These are phyloP conservation scores for Donacobius atricapilla DNA, from an alignment of 2,113 vertebrate genomes.

Conservation along the genomic window DNA sequence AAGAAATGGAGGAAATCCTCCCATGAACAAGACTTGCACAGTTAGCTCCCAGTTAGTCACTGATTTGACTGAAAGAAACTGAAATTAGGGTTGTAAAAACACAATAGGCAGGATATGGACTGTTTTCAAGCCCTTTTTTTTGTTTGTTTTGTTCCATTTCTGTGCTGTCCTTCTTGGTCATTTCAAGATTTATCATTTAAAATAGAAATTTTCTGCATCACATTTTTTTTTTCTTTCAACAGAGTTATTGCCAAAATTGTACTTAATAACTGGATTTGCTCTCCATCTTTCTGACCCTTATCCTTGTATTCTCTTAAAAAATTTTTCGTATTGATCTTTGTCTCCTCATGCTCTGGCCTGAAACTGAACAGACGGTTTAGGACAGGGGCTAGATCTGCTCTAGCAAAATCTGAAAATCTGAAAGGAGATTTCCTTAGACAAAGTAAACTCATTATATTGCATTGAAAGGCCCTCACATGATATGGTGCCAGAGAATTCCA, in stretches of 20 bases:
- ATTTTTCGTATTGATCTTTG: background rate
- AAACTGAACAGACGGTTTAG: background rate
- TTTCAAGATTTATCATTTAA: background rate
- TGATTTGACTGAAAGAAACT: background rate
- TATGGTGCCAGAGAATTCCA: too few species aligned
- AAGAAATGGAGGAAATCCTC: background rate
- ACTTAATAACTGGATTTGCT: background rate
- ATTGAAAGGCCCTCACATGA: background rate
- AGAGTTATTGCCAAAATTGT: background rate
- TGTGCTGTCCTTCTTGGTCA: background rate
- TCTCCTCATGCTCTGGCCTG: background rate
- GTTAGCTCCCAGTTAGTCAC: background rate
- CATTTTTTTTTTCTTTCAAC: background rate
- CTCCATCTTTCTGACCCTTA: background rate
- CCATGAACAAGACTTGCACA: background rate
- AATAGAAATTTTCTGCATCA: background rate
- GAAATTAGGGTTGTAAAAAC: background rate
- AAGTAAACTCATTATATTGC: background rate
- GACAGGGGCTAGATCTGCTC: background rate
- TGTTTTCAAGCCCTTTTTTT: background rate
- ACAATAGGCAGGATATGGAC: background rate
- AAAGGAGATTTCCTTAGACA: background rate
- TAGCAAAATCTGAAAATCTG: background rate
- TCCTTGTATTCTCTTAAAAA: background rate
- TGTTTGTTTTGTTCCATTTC: background rate